Conservation (phyloP, 2,888 invertebrate species). For the Taenaris catops region DNA sequence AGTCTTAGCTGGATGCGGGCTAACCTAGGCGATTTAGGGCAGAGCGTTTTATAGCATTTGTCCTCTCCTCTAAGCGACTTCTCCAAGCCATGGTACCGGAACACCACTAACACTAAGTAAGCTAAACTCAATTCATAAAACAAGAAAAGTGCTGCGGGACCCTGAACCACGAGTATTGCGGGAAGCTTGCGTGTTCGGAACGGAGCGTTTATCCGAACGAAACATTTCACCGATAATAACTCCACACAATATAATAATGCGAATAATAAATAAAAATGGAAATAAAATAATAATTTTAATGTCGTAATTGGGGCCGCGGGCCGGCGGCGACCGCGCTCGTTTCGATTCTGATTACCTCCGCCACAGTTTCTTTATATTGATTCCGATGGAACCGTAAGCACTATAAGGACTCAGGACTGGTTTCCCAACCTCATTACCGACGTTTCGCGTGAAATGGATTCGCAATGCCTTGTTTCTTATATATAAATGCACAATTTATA, state of each 20-base stretch:
- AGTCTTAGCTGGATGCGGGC: no score
- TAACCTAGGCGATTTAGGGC: no score
- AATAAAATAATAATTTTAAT: constrained; percentile 80
- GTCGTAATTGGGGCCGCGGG: constrained; percentile 75
- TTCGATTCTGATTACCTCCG: constrained; percentile 53
- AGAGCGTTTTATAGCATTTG: no score
- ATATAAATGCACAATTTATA: constrained; percentile 18
- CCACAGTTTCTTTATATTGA: constrained; percentile 53
- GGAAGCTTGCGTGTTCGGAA: constrained; percentile 61
- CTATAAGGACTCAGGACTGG: constrained; percentile 37
- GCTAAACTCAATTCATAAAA: no score
- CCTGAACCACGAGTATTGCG: constrained; percentile 41
- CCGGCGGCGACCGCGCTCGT: constrained; percentile 33
- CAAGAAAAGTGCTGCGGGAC: constrained; percentile 38
- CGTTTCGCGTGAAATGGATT: constrained; percentile 28
- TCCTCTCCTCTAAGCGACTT: no score
- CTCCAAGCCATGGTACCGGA: no score
- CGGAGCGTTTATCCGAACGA: constrained; percentile 75
- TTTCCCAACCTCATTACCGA: constrained; percentile 34
- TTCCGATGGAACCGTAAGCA: constrained; percentile 51
- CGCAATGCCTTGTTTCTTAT: constrained; percentile 18
- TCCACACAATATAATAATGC: constrained; percentile 80
- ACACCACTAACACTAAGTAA: no score
- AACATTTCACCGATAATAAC: constrained; percentile 80
- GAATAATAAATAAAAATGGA: constrained; percentile 80